Evolutionary conservation across 30 jellyfish, hydroid and myxozoan genomes (phyloP).

Genomic region (Pseudorhiza aurosa): DNA sequence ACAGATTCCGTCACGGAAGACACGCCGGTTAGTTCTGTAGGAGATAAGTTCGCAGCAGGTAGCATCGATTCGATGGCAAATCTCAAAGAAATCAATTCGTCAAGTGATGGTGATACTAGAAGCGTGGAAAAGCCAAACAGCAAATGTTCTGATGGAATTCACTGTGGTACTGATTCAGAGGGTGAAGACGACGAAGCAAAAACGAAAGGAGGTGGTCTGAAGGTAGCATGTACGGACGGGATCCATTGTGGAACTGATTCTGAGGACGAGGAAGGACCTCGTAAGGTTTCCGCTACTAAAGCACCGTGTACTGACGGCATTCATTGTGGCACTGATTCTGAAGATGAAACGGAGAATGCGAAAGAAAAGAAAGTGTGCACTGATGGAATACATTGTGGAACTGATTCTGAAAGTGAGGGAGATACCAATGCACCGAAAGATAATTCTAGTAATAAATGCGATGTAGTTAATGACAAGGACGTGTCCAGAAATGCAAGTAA

Average conservation of each 20-base stretch:
- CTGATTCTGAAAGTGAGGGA: slow-evolving; percentile 35
- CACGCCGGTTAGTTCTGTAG: background rate
- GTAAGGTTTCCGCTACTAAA: background rate
- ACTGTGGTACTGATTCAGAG: slow-evolving; percentile 73
- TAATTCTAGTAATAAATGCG: background rate
- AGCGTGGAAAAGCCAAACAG: background rate
- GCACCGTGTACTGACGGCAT: slow-evolving; percentile 57
- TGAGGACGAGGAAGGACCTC: slow-evolving; percentile 44
- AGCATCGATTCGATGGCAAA: background rate
- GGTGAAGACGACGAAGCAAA: background rate
- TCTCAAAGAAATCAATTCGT: background rate
- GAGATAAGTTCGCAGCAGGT: too few relatives aligned
- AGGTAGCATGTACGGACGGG: slow-evolving; percentile 60
- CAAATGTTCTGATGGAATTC: slow-evolving; percentile 46
- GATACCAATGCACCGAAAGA: background rate
- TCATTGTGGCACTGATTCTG: slow-evolving; percentile 72
- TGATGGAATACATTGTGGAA: slow-evolving; percentile 51
- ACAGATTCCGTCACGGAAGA: slow-evolving; percentile 67
- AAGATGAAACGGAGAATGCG: slow-evolving; percentile 26
- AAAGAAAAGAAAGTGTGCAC: slow-evolving; percentile 3
- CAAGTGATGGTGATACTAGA: background rate
- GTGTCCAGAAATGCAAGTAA: too few relatives aligned
- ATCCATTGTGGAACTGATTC: slow-evolving; percentile 80
- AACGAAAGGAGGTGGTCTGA: background rate
- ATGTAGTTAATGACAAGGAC: background rate